A percentile compares a stretch with the other conserved stretches of the same genome.
Evolutionary conservation across 2,888 invertebrate species (phyloP).

Genomic region (Drosophila quinaria): DNA sequence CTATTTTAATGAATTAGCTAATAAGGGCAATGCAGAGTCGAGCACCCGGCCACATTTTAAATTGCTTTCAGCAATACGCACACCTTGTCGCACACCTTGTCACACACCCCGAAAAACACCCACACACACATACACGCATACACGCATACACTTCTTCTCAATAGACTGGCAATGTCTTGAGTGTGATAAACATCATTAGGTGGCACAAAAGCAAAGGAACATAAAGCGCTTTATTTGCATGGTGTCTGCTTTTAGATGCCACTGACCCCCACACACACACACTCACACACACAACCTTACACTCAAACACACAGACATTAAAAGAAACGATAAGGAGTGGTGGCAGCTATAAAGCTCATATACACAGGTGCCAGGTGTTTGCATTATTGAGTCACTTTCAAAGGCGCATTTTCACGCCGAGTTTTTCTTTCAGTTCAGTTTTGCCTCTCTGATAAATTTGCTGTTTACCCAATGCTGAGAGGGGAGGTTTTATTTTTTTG

Average conservation of each 20-base stretch:
- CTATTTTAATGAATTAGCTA: slow-evolving; percentile 78
- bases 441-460: slow-evolving; percentile 65
- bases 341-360: slow-evolving; percentile 28
- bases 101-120: slow-evolving; percentile 6
- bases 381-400: slow-evolving; percentile 78
- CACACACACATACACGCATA: slow-evolving; percentile 5
- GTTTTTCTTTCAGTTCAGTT: slow-evolving; percentile 52
- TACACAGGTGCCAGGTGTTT: slow-evolving; percentile 65
- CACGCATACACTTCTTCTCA: slow-evolving; percentile 23
- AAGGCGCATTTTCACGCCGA: slow-evolving; percentile 73
- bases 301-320: slow-evolving; percentile 20
- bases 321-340: slow-evolving; percentile 24
- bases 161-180: slow-evolving; percentile 61
- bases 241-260: slow-evolving; percentile 75
- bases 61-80: slow-evolving; percentile 33
- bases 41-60: slow-evolving; percentile 52
- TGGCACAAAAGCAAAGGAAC: slow-evolving; percentile 63
- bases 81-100: slow-evolving; percentile 11
- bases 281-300: slow-evolving; percentile 1
- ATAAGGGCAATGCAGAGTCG: slow-evolving; percentile 52
- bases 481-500: neutral
- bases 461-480: slow-evolving; percentile 52
- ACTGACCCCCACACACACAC: slow-evolving; percentile 61
- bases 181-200: slow-evolving; percentile 77
- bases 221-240: slow-evolving; percentile 77